phyloP scores from a whole-genome alignment of 2,888 invertebrate genomes.

The Heteromurus nitidus region DNA sequence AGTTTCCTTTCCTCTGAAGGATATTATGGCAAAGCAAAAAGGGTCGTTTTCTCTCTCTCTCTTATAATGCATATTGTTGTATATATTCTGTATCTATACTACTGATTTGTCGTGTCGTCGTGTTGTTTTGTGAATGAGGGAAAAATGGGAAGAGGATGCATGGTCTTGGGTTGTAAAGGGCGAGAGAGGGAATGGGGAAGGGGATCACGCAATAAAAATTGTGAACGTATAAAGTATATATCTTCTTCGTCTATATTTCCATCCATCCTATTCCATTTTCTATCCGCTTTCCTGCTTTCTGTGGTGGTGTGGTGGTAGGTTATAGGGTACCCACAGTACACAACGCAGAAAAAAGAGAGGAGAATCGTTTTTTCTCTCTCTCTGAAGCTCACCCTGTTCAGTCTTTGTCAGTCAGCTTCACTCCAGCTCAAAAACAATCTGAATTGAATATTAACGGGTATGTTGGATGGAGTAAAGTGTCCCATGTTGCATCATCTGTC shows the following conservation, averaged over 20 bases:
- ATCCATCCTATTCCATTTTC: not conserved
- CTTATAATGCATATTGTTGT: not conserved
- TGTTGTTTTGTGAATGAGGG: conserved; percentile 12
- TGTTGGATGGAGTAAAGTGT: conserved; percentile 5
- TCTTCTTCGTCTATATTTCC: not conserved
- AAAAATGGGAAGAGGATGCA: not conserved
- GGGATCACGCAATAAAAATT: not conserved
- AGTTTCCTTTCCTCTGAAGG: too few relatives aligned
- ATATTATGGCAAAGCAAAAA: conserved; percentile 16
- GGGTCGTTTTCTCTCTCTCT: conserved; percentile 28
- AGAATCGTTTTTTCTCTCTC: not conserved
- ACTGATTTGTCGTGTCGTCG: conserved; percentile 1
- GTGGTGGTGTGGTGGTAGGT: conserved; percentile 66
- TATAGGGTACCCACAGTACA: conserved; percentile 64
- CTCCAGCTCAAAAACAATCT: conserved; percentile 15
- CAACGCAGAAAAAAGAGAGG: conserved; percentile 45
- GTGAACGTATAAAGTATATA: too few relatives aligned
- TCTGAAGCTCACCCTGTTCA: not conserved
- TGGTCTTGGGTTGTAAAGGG: conserved; percentile 18
- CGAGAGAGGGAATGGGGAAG: not conserved
- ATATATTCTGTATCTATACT: conserved; percentile 5
- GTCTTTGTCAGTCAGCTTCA: not conserved
- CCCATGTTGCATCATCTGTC: not conserved
- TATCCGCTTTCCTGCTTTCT: conserved; percentile 41
- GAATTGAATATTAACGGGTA: conserved; percentile 30